A percentile compares a stretch with the other conserved stretches of the same genome.
Conservation (phyloP, 2,113 vertebrate species). For the Crypturellus undulatus region DNA sequence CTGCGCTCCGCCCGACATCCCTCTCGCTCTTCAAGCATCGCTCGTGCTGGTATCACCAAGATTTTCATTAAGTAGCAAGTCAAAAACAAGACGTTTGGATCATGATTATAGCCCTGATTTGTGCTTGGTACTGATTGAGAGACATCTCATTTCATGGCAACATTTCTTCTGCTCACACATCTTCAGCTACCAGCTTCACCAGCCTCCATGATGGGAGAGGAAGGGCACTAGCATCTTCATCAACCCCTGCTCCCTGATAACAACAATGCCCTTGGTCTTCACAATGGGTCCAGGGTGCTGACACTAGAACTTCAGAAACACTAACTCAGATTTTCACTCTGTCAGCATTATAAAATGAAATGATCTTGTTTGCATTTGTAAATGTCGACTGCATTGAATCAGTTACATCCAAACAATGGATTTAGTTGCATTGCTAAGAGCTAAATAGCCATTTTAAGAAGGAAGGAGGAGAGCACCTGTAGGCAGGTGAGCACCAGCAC, state of each 20-base stretch:
- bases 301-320: neutral
- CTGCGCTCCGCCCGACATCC: neutral
- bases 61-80: neutral
- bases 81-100: neutral
- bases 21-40: neutral
- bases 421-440: neutral
- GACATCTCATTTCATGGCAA: neutral
- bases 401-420: neutral
- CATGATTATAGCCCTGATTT: neutral
- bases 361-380: neutral
- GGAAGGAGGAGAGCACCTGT: neutral
- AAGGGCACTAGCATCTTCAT: neutral
- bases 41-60: neutral
- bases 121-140: neutral
- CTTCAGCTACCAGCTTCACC: neutral
- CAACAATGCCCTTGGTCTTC: neutral
- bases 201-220: fast-evolving
- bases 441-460: neutral
- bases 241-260: neutral
- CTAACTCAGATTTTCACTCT: neutral
- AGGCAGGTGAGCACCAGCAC: neutral
- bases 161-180: neutral
- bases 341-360: neutral
- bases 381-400: neutral
- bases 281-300: neutral